Evolutionary conservation across 30 jellyfish, hydroid and myxozoan species (phyloP).

Genomic region (Turritopsis rubra): DNA sequence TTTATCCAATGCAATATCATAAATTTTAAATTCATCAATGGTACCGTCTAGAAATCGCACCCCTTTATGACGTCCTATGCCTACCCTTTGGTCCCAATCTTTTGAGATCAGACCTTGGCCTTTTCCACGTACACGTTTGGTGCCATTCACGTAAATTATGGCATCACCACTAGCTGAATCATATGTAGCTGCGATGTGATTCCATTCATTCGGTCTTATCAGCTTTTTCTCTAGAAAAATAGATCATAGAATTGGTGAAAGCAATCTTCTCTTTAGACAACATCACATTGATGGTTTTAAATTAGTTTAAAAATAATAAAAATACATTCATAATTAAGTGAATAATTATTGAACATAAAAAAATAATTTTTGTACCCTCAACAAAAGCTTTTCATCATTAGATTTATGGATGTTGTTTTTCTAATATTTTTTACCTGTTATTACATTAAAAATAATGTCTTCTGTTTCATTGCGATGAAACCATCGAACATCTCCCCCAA

Average conservation of each 20-base stretch:
- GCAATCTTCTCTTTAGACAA: neutral
- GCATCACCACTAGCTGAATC: conserved; percentile 74
- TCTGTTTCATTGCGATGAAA: conserved; percentile 94
- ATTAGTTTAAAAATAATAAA: neutral
- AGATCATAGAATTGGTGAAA: neutral
- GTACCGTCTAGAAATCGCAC: conserved; percentile 73
- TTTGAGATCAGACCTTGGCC: conserved; percentile 85
- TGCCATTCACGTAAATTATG: conserved; percentile 75
- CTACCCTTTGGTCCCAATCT: conserved; percentile 91
- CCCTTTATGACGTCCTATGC: conserved; percentile 93
- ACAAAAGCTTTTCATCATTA: no score
- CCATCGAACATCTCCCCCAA: conserved; percentile 98
- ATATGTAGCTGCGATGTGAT: conserved; percentile 80
- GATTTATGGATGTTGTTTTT: no score
- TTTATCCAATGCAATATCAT: conserved; percentile 56
- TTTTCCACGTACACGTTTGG: conserved; percentile 46
- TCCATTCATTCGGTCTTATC: conserved; percentile 71
- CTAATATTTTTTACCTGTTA: conserved; percentile 87
- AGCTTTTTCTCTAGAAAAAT: conserved; percentile 44
- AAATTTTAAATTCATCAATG: conserved; percentile 77
- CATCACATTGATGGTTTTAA: neutral
- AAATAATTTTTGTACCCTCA: no score
- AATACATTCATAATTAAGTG: neutral
- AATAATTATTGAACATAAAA: no score
- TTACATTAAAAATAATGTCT: conserved; percentile 56